phyloP scores from a whole-genome alignment of 2,797 vertebrate species.

The Danio tinwini region DNA sequence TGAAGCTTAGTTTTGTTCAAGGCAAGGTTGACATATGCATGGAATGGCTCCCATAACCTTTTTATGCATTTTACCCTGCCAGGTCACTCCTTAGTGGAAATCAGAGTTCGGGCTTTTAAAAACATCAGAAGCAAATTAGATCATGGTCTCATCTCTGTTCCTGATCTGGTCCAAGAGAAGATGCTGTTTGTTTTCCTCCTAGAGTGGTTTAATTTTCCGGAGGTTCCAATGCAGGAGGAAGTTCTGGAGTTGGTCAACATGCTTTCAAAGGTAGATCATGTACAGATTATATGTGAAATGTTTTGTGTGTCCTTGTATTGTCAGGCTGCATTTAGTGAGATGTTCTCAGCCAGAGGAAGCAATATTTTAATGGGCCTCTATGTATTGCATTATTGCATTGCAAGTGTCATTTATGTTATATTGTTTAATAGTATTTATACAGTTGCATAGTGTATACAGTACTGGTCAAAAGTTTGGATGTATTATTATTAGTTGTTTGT shows the following conservation, averaged over 20 bases:
- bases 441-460: too few relatives aligned
- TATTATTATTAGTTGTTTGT: too few relatives aligned
- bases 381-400: too few relatives aligned
- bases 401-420: too few relatives aligned
- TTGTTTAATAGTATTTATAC: too few relatives aligned
- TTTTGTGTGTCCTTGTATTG: neutral
- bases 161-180: constrained; percentile 87
- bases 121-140: constrained; percentile 88
- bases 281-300: neutral
- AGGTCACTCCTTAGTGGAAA: constrained; percentile 92
- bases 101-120: constrained; percentile 88
- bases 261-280: constrained; percentile 83
- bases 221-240: constrained; percentile 87
- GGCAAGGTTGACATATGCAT: too few relatives aligned
- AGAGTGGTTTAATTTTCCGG: constrained; percentile 95
- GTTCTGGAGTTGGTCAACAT: constrained; percentile 82
- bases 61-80: neutral
- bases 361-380: constrained; percentile 16
- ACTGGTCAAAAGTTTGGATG: too few relatives aligned
- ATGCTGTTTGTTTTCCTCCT: constrained; percentile 84
- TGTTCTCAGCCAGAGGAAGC: constrained; percentile 9
- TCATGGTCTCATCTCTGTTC: constrained; percentile 81
- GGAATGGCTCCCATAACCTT: neutral
- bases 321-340: constrained; percentile 1
- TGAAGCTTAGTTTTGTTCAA: too few relatives aligned